Conservation (phyloP, 2,113 vertebrate genomes). For the Coregonus clupeaformis region DNA sequence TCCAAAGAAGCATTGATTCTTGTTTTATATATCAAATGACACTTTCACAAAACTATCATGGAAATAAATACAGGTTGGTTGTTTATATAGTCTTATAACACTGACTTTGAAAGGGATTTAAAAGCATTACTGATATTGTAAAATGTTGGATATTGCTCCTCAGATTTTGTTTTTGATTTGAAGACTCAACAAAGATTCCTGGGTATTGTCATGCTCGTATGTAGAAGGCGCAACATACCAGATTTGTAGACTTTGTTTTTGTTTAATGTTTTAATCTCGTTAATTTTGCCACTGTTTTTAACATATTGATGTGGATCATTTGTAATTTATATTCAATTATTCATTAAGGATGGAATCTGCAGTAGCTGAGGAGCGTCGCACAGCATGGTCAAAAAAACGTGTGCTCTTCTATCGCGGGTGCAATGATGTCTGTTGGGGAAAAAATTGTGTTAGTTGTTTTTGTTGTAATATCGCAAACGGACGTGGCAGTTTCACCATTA, state of each 20-base stretch:
- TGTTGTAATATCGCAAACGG: too few species aligned
- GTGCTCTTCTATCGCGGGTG: too few species aligned
- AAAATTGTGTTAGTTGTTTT: too few species aligned
- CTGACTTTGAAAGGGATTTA: slow-evolving; percentile 38
- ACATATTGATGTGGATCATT: slow-evolving; percentile 48
- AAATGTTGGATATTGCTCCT: neutral
- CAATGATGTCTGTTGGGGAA: too few species aligned
- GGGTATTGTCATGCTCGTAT: slow-evolving; percentile 1
- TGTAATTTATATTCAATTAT: slow-evolving; percentile 47
- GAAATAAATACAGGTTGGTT: slow-evolving; percentile 11
- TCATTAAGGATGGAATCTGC: slow-evolving; percentile 12
- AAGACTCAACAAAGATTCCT: slow-evolving; percentile 15
- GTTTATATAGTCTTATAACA: slow-evolving; percentile 23
- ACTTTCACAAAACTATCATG: slow-evolving; percentile 38
- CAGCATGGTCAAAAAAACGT: too few species aligned
- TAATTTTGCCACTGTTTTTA: slow-evolving; percentile 34
- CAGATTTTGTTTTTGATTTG: slow-evolving; percentile 12
- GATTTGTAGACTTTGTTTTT: slow-evolving; percentile 25
- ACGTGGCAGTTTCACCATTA: too few species aligned
- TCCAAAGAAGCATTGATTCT: slow-evolving; percentile 41
- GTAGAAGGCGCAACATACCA: slow-evolving; percentile 11
- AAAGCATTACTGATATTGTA: slow-evolving; percentile 3
- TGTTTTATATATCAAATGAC: slow-evolving; percentile 26
- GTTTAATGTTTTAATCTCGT: slow-evolving; percentile 27
- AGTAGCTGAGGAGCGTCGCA: too few species aligned